A percentile compares a stretch with the other conserved stretches of the same genome.
These are phyloP conservation scores for Natator depressus DNA, from an alignment of 2,113 vertebrate genomes.

Conservation along the genomic window DNA sequence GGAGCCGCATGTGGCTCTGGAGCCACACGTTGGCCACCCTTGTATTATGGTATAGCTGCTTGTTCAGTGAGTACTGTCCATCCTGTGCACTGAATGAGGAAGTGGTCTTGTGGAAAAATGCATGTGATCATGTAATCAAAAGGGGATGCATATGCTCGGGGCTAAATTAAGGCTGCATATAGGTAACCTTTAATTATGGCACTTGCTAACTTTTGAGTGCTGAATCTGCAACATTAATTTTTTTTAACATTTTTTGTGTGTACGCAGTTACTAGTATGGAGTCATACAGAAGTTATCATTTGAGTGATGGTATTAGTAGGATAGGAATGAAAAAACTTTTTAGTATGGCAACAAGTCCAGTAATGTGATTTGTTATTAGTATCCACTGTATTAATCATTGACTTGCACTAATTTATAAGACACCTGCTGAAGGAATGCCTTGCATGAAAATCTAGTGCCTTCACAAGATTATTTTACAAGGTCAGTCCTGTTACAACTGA, in stretches of 20 bases:
- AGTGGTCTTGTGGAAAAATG: accelerated
- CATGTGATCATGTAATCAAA: background rate
- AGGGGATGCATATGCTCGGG: background rate
- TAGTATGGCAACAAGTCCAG: background rate
- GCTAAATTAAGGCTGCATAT: background rate
- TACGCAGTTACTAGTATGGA: background rate
- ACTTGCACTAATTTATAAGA: background rate
- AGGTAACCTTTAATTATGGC: background rate
- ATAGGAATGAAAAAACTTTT: background rate
- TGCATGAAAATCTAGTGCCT: background rate
- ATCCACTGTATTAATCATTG: background rate
- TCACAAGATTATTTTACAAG: background rate
- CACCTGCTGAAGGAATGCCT: background rate
- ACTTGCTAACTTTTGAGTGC: background rate
- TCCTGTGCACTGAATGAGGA: background rate
- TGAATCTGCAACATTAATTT: background rate
- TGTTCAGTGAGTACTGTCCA: background rate
- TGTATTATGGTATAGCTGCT: background rate
- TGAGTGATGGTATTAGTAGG: background rate
- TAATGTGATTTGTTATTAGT: background rate
- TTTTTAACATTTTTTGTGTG: background rate
- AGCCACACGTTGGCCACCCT: no score
- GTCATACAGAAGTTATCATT: background rate
- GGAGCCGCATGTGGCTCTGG: no score
- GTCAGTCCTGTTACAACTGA: background rate